Conservation (phyloP, 2,113 vertebrate species). For the Cryptomyrus ogoouensis region DNA sequence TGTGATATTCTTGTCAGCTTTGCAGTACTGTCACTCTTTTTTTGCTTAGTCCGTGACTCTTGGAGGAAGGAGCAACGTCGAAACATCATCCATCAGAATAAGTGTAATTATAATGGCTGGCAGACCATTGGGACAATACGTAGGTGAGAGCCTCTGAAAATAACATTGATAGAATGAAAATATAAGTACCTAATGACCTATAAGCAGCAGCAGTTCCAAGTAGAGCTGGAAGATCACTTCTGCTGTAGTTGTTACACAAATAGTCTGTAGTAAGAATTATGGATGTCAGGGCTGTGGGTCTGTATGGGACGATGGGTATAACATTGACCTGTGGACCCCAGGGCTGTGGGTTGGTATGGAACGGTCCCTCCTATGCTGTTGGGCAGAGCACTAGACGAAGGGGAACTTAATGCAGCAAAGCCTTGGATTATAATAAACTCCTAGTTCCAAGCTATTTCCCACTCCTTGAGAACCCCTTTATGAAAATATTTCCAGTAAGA, state of each 20-base stretch:
- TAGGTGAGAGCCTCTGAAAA: slow-evolving; percentile 44
- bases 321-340: not conserved
- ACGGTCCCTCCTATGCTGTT: not conserved
- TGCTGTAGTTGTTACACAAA: not conserved
- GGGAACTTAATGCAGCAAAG: not conserved
- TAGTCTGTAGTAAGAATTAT: not conserved
- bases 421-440: not conserved
- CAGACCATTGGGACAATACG: slow-evolving; percentile 45
- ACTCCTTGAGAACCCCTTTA: not conserved
- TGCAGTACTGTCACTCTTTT: slow-evolving; percentile 5
- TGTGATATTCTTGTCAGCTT: not conserved
- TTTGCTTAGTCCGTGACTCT: not conserved
- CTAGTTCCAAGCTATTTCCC: not conserved
- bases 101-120: slow-evolving; percentile 55
- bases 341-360: not conserved
- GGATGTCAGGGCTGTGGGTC: not conserved
- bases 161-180: slow-evolving; percentile 45
- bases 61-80: slow-evolving; percentile 42
- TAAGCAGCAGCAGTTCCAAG: not conserved
- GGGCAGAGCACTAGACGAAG: not conserved
- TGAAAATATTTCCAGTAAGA: not conserved
- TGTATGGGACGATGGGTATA: not conserved
- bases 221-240: not conserved
- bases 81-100: slow-evolving; percentile 55
- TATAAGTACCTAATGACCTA: not conserved